A percentile compares a stretch with the other conserved stretches of the same genome.
Evolutionary conservation across 2,113 vertebrate species (phyloP).

Genomic region (Sceloporus undulatus): DNA sequence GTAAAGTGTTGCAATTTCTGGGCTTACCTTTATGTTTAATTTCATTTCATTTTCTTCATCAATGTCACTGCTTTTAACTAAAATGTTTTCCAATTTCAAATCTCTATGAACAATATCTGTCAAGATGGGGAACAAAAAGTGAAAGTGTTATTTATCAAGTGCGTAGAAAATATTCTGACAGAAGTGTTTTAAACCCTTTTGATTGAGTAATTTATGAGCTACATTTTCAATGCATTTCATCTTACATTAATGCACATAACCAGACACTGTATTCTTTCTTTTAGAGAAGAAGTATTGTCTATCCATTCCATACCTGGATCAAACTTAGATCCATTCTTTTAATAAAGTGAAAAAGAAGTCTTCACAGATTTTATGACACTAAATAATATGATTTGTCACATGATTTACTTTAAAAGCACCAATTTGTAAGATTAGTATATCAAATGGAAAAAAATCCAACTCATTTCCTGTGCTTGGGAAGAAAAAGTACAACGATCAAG

Average conservation of each 20-base stretch:
- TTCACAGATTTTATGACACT: neutral
- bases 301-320: conserved; percentile 17
- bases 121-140: conserved; percentile 62
- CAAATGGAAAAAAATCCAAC: conserved; percentile 1
- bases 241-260: conserved; percentile 30
- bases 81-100: conserved; percentile 93
- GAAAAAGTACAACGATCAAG: neutral
- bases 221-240: conserved; percentile 24
- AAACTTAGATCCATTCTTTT: conserved; percentile 17
- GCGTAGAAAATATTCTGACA: conserved; percentile 56
- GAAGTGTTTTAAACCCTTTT: conserved; percentile 55
- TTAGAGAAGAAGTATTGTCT: neutral
- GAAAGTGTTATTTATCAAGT: conserved; percentile 52
- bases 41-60: conserved; percentile 77
- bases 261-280: conserved; percentile 12
- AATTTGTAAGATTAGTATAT: conserved; percentile 8
- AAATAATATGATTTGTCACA: neutral
- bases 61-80: conserved; percentile 85
- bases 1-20: conserved; percentile 47
- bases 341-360: conserved; percentile 20
- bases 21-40: conserved; percentile 88
- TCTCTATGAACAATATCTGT: conserved; percentile 87
- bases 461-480: neutral
- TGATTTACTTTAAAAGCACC: neutral
- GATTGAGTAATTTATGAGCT: conserved; percentile 49